Conservation (phyloP, 2,113 vertebrate species). For the Macquaria ambigua region DNA sequence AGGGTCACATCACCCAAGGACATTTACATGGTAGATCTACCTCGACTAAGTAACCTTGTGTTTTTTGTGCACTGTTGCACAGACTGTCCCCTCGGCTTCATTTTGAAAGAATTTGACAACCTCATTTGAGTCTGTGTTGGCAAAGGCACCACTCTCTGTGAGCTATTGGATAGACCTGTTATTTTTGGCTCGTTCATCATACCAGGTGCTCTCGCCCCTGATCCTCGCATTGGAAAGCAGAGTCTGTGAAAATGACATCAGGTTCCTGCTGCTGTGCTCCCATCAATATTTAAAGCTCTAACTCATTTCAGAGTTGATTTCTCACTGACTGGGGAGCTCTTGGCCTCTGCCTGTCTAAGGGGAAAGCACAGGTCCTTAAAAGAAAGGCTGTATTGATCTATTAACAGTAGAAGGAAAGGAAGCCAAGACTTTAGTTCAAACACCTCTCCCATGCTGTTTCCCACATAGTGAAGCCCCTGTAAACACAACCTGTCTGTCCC, state of each 20-base stretch:
- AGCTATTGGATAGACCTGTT: slow-evolving; percentile 60
- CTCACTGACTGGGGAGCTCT: slow-evolving; percentile 60
- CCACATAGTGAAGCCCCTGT: slow-evolving; percentile 57
- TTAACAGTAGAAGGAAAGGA: slow-evolving; percentile 61
- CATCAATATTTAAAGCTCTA: slow-evolving; percentile 73
- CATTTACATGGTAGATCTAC: slow-evolving; percentile 71
- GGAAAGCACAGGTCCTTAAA: slow-evolving; percentile 39
- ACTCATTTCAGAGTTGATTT: slow-evolving; percentile 70
- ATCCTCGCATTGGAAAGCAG: slow-evolving; percentile 58
- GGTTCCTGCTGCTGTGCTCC: slow-evolving; percentile 53
- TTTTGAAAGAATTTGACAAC: slow-evolving; percentile 58
- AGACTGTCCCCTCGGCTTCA: slow-evolving; percentile 34
- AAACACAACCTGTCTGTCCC: slow-evolving; percentile 70
- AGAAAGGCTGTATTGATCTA: slow-evolving; percentile 69
- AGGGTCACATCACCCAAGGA: slow-evolving; percentile 69
- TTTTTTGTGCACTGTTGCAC: slow-evolving; percentile 43
- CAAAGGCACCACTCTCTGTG: slow-evolving; percentile 37
- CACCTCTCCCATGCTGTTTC: slow-evolving; percentile 61
- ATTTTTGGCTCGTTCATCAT: slow-evolving; percentile 70
- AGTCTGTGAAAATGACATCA: slow-evolving; percentile 71
- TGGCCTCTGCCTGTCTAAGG: slow-evolving; percentile 48
- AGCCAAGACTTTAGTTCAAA: slow-evolving; percentile 68
- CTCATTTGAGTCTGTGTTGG: slow-evolving; percentile 65
- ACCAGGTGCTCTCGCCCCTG: slow-evolving; percentile 67
- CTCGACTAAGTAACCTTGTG: slow-evolving; percentile 54